Base-by-base conservation (phyloP, 2,888 invertebrate species). In the Trilocha varians region DNA sequence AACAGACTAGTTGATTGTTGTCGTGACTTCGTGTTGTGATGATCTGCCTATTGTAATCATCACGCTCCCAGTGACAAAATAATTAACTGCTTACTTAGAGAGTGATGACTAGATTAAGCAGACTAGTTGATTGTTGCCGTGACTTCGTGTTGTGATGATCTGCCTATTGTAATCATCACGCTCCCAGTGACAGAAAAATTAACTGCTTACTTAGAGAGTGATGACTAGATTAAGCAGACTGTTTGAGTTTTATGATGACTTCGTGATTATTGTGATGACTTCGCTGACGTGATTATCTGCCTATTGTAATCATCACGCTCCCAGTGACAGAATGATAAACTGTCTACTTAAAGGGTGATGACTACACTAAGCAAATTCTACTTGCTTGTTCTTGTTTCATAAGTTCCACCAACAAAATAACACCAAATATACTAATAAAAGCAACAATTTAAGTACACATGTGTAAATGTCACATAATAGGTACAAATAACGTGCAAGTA, bases 181-280 rank as follows among this genome's bases (percentile, higher is more conserved):
- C 38, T 36, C 43, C 46, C 46, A 48, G 51, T 53, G 50, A 53
- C 41, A 53, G 43, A 49, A 43, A 44, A 16, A 14, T 16, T 39
- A 38, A 54, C 50, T 52, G 48, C 47, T 46, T 18, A 52, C 48
- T 47, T 47, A 39, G 39, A 34, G 15, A 32, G 42, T 52, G 38
- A 44, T 43, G 46, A 45, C 46, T 47, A 36, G 34, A 36, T 34
- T 37, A 34, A 33, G 39, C 36, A 39, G 16, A 41, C 2, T 34
- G 15, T 16, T 36, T 15, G 16, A 16, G 5, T 5, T 36, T 13
- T 15, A 4, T n/a, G n/a, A 16, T 6, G 32, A 17, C 11, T 8
- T 11, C 1, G 2, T 15, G 16, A 16, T 17, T n/a, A 13, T 17
- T 18, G n/a, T 37, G 5, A 16, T 5, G 18, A 8, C 18, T 3